Conservation (phyloP, 2,888 invertebrate species). For the Clitarchus hookeri region DNA sequence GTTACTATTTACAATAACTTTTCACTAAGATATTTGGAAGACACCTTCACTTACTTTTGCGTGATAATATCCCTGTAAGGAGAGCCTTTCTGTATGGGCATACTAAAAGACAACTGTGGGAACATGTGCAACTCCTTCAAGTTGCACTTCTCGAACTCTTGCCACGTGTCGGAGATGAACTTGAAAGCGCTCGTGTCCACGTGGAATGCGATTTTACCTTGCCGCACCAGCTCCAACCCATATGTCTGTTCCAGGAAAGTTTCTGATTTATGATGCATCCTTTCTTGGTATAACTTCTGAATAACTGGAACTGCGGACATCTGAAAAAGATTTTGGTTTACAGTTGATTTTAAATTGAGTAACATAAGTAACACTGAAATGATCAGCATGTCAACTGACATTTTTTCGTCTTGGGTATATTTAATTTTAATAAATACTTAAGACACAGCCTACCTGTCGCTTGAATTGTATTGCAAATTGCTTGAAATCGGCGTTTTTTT, state of each 20-base stretch:
- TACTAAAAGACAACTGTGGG: not conserved
- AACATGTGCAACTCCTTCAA: slow-evolving; percentile 24
- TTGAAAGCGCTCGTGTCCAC: slow-evolving; percentile 28
- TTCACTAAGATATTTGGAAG: no score
- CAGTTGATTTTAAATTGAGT: no score
- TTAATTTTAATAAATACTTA: no score
- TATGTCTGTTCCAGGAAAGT: not conserved
- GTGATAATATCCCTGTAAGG: not conserved
- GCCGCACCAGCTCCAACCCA: slow-evolving; percentile 27
- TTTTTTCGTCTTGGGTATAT: no score
- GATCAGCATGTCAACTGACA: no score
- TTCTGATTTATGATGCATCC: slow-evolving; percentile 12
- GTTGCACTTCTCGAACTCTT: slow-evolving; percentile 31
- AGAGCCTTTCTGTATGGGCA: slow-evolving; percentile 7
- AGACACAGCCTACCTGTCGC: no score
- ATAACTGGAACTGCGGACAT: slow-evolving; percentile 19
- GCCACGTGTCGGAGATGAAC: slow-evolving; percentile 25
- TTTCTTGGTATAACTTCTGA: slow-evolving; percentile 12
- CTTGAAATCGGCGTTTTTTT: no score
- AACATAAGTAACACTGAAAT: no score
- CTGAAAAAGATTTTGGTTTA: not conserved
- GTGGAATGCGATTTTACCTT: slow-evolving; percentile 26
- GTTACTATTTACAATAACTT: no score
- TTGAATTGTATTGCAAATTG: no score
- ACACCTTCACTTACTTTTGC: not conserved